phyloP scores from a whole-genome alignment of 2,888 invertebrate genomes.

The Acrocyrtus sp. region DNA sequence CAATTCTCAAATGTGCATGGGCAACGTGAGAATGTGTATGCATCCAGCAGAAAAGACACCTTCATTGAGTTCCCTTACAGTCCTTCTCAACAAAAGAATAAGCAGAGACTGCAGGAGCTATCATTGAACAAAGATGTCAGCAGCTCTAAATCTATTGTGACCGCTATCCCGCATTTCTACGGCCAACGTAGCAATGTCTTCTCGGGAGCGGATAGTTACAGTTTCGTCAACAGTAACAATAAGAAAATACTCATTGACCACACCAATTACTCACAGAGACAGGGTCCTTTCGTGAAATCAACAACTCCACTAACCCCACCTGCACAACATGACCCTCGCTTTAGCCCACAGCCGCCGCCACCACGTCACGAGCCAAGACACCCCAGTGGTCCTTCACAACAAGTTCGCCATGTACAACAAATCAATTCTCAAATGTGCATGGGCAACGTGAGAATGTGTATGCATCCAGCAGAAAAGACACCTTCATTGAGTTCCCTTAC shows the following conservation, averaged over 20 bases:
- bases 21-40: slow-evolving; percentile 57
- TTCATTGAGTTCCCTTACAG: slow-evolving; percentile 55
- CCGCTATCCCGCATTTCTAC: slow-evolving; percentile 53
- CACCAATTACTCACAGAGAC: slow-evolving; percentile 32
- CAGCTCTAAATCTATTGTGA: slow-evolving; percentile 29
- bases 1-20: slow-evolving; percentile 57
- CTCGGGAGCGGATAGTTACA: slow-evolving; percentile 42
- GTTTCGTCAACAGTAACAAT: slow-evolving; percentile 50
- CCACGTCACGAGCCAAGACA: too few relatives aligned
- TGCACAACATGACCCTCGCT: slow-evolving; percentile 1
- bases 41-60: slow-evolving; percentile 45
- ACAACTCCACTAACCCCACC: slow-evolving; percentile 5
- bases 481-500: slow-evolving; percentile 53
- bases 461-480: slow-evolving; percentile 46
- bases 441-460: slow-evolving; percentile 58
- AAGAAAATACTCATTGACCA: slow-evolving; percentile 51
- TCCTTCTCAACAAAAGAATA: slow-evolving; percentile 58
- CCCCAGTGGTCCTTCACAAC: neutral
- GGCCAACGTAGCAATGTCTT: slow-evolving; percentile 56
- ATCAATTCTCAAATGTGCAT: slow-evolving; percentile 56
- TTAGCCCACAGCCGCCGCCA: too few relatives aligned
- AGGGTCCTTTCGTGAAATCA: slow-evolving; percentile 29
- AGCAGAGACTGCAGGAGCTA: slow-evolving; percentile 45
- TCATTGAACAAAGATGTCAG: slow-evolving; percentile 43
- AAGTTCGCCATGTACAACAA: too few relatives aligned